Conservation (phyloP, 1,140 invertebrate genomes). For the Drosophila eugracilis region DNA sequence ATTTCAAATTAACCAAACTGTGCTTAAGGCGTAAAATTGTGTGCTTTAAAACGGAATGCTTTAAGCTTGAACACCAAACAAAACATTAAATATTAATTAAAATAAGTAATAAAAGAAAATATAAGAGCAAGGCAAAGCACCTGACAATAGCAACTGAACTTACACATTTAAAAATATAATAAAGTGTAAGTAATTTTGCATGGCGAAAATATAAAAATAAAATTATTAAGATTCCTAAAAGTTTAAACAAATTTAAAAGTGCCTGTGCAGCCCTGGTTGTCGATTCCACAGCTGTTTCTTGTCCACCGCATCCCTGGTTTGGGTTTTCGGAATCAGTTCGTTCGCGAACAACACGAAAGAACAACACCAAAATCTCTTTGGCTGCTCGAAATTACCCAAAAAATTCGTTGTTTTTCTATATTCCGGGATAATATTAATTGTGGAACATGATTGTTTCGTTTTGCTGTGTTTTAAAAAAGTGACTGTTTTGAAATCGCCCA, state of each 20-base stretch:
- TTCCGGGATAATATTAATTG: constrained; percentile 3
- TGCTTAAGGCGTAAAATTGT: neutral
- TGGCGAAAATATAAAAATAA: neutral
- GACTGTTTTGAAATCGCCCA: constrained; percentile 1
- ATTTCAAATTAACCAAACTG: constrained; percentile 5
- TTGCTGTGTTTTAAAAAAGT: neutral
- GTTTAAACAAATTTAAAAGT: constrained; percentile 40
- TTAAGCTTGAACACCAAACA: neutral
- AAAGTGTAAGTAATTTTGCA: constrained; percentile 43
- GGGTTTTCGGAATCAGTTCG: constrained; percentile 17
- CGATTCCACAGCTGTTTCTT: constrained; percentile 20
- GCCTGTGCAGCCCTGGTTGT: constrained; percentile 15
- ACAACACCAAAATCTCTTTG: constrained; percentile 31
- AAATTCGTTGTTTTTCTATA: constrained; percentile 1
- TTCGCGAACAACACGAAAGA: constrained; percentile 11
- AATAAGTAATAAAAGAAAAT: neutral
- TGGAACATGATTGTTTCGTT: neutral
- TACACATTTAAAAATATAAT: neutral
- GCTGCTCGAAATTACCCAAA: constrained; percentile 44
- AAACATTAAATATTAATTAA: constrained; percentile 5
- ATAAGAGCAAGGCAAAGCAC: constrained; percentile 11
- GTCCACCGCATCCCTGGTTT: constrained; percentile 6
- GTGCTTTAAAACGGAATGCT: constrained; percentile 2
- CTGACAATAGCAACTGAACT: constrained; percentile 1
- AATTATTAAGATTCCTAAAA: neutral